These are phyloP conservation scores for Etheostoma perlongum DNA, from an alignment of 2,797 vertebrate species.

Conservation along the genomic window DNA sequence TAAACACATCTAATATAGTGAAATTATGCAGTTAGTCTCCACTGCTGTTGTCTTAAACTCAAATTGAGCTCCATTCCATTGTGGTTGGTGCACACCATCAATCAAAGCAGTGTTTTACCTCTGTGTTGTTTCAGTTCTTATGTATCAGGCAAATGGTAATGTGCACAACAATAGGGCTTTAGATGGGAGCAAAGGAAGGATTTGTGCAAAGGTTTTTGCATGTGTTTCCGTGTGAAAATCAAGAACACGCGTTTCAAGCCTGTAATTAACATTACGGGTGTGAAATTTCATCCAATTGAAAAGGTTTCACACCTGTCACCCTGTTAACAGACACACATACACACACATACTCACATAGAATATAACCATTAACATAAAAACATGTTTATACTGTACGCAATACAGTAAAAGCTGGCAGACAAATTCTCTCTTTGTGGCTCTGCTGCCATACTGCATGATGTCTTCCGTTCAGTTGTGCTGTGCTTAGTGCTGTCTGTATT, in stretches of 20 bases:
- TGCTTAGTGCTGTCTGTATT: neutral
- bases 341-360: neutral
- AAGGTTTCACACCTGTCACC: conserved; percentile 50
- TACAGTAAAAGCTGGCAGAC: neutral
- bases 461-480: neutral
- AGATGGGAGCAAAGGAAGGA: conserved; percentile 21
- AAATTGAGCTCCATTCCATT: conserved; percentile 11
- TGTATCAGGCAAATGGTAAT: conserved; percentile 13
- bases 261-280: conserved; percentile 62
- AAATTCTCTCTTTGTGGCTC: neutral
- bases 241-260: conserved; percentile 24
- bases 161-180: conserved; percentile 37
- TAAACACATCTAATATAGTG: conserved; percentile 43
- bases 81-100: conserved; percentile 4
- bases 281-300: conserved; percentile 72
- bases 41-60: conserved; percentile 36
- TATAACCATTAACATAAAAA: neutral
- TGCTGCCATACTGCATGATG: neutral
- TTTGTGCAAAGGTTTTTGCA: conserved; percentile 20
- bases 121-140: conserved; percentile 25
- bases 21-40: conserved; percentile 46
- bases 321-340: conserved; percentile 4
- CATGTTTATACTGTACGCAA: neutral
- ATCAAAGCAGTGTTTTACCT: conserved; percentile 25
- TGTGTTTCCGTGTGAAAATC: conserved; percentile 47